A percentile compares a stretch with the other conserved stretches of the same genome.
These are phyloP conservation scores for Belonocnema kinseyi DNA, from an alignment of 1,140 invertebrate genomes.

Conservation along the genomic window DNA sequence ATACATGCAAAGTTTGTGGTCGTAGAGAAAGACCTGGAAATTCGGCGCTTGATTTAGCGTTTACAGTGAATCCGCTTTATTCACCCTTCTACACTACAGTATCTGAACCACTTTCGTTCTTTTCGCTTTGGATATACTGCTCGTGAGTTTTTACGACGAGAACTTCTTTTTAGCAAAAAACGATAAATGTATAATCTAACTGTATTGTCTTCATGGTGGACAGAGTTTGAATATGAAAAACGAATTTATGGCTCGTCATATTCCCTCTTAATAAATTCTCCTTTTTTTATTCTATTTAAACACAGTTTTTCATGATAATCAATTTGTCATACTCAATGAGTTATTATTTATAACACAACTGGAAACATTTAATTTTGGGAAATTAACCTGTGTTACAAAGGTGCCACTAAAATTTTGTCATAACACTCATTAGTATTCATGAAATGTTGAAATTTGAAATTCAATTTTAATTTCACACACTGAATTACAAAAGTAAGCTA, in stretches of 20 bases:
- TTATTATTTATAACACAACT: no score
- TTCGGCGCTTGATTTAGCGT: slow-evolving; percentile 18
- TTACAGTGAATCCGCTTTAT: slow-evolving; percentile 18
- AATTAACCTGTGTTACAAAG: not conserved
- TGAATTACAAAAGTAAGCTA: slow-evolving; percentile 23
- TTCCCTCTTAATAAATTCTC: no score
- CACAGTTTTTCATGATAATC: no score
- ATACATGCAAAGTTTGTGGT: not conserved
- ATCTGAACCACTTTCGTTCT: not conserved
- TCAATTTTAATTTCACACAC: slow-evolving; percentile 8
- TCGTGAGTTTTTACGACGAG: not conserved
- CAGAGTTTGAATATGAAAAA: no score
- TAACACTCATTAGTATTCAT: not conserved
- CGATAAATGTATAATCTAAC: not conserved
- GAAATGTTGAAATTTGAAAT: slow-evolving; percentile 11
- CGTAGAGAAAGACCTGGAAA: not conserved
- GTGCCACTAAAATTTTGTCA: not conserved
- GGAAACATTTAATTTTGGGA: not conserved
- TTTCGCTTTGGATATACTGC: slow-evolving; percentile 11
- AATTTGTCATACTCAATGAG: no score
- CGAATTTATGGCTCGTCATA: no score
- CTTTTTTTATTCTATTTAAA: no score
- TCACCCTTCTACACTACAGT: slow-evolving; percentile 15
- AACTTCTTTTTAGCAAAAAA: not conserved
- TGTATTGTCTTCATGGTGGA: not conserved